These are phyloP conservation scores for Taenaris catops DNA, from an alignment of 2,888 invertebrate genomes.

Conservation along the genomic window DNA sequence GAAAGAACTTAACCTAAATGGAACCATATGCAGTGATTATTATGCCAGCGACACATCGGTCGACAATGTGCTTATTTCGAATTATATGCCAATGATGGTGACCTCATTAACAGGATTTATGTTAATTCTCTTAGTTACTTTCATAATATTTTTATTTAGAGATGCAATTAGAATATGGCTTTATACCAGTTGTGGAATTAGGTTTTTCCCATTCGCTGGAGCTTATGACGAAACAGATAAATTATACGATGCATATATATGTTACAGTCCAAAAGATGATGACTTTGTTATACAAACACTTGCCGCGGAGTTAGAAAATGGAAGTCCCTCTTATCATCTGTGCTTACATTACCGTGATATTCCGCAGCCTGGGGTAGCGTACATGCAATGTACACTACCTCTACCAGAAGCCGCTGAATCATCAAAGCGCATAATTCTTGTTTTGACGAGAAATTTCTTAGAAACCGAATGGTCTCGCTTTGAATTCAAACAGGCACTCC, in stretches of 20 bases:
- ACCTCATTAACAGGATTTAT: constrained; percentile 88
- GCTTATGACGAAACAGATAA: constrained; percentile 90
- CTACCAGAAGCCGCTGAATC: constrained; percentile 94
- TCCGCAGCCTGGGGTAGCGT: constrained; percentile 83
- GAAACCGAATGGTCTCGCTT: constrained; percentile 96
- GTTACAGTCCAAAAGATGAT: constrained; percentile 96
- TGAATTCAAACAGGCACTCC: constrained; percentile 93
- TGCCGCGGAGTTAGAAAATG: constrained; percentile 92
- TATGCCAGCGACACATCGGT: constrained; percentile 90
- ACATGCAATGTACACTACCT: constrained; percentile 85
- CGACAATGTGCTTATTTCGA: constrained; percentile 89
- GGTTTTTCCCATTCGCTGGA: constrained; percentile 86
- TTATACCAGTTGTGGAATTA: constrained; percentile 91
- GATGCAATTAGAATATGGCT: constrained; percentile 93
- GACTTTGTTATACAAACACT: constrained; percentile 93
- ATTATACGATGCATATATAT: constrained; percentile 95
- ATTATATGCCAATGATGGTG: constrained; percentile 91
- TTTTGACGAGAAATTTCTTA: constrained; percentile 92
- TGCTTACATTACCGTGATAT: constrained; percentile 95
- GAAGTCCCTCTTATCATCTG: constrained; percentile 87
- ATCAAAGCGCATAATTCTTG: constrained; percentile 90
- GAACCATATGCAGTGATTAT: constrained; percentile 92
- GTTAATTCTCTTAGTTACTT: constrained; percentile 86
- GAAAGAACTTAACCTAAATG: constrained; percentile 89
- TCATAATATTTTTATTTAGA: constrained; percentile 91